Evolutionary conservation across 2,113 vertebrate genomes (phyloP), one percentile per base, ranked within the genome.

Genomic region (Hippocampus guttulatus): DNA sequence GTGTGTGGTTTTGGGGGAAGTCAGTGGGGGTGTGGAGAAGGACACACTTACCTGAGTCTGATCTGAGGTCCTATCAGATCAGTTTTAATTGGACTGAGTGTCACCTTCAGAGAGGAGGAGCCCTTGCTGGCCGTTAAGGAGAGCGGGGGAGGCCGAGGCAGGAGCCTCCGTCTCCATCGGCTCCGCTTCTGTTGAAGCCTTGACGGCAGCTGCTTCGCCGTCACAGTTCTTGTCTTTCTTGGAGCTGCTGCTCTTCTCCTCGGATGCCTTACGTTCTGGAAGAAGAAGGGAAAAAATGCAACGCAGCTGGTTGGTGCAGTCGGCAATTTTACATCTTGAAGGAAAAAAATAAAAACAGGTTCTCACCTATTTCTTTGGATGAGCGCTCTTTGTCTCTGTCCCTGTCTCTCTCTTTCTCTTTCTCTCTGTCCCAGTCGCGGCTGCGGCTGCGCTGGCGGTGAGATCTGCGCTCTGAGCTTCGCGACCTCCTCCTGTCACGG

Each of bases 51-150:
- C 97, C 96, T 98, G 95, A 94, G 94, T 92, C 95, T 95, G 97
- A 98, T 98, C 96, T 98, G 96, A 98, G 97, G 97, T 97, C 97
- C 95, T 96, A 99, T 98, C 96, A 99, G 96, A 99, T 98, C 96
- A 98, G 97, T 99, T 98, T 99, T 98, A 99, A 99, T 98, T 98
- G 97, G 97, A 99, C 96, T 98, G 97, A 98, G 96, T 99, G 97
- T 99, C 96, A 99, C 97, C 96, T 99, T 99, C 96, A 99, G 95
- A 99, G 94, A 97, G 96, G 92, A 95, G 94, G 94, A 91, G 88
- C 87, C 96, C 95, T 96, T 97, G 88, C 92, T 93, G 95, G 95
- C 97, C 97, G 91, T 98, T 99, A 91, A 98, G 93, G 93, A 95
- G 94, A 87, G 93, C 86, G 77, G 90, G 76, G 75, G 84, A 81